Base-by-base conservation (phyloP, 2,797 vertebrate genomes). In the Mormyrops boulengeri region DNA sequence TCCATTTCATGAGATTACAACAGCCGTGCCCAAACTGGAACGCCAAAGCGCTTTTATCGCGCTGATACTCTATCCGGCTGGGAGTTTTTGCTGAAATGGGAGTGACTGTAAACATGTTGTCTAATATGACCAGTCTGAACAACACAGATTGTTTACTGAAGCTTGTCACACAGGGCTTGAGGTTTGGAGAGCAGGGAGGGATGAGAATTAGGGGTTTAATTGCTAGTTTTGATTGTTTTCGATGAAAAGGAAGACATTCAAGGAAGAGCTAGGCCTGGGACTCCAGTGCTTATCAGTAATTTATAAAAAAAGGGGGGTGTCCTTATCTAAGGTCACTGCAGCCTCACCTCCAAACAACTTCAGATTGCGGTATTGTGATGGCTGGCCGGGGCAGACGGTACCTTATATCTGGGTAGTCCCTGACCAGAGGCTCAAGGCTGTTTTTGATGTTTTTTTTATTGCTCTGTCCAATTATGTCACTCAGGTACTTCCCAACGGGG, bases 331-430 rank as follows among this genome's bases (percentile, higher is more conserved):
- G 38, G 38, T 44, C 73, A 41, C 14, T n/a, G 38, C 34, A 80
- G 4, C 73, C 73, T 19, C 14, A 17, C 1, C 7, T 44, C 73
- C 34, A 41, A 80, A 44, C 4, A 44, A 17, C 73, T 80, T 19
- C 34, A 80, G 34, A 80, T 19, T 41, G 73, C 14, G 0, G 38
- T 8, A 80, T 44, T n/a, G 73, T 2, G 34, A 77, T 38, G 34
- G 30, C 30, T 34, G 47, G 47, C 26, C 3, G 19, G 7, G 34
- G 30, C 12, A 34, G 55, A 55, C 53, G 0, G 0, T 80, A 99
- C 98, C 97, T 96, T 93, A 98, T 95, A 92, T 99, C 98, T 0
- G 97, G 97, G 90, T 97, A 98, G 90, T 95, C 93, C 14, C 90
- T 17, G 85, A 96, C 92, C 0, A 99, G 89, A 0, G 93, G 92